These are phyloP conservation scores for Thinocorus orbignyianus DNA, from an alignment of 2,113 vertebrate genomes.

Conservation along the genomic window DNA sequence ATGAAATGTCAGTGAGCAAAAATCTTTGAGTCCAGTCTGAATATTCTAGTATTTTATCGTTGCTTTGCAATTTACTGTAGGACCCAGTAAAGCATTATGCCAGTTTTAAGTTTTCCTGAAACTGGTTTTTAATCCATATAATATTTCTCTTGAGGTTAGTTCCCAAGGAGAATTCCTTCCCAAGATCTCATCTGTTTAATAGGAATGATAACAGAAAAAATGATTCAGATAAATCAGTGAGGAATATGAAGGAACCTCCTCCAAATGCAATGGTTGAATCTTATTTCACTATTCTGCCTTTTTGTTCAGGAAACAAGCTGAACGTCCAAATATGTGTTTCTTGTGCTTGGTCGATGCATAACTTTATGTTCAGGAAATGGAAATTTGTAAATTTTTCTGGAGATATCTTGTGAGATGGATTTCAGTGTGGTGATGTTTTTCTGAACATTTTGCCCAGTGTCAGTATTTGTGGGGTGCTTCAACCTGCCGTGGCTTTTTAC, in stretches of 20 bases:
- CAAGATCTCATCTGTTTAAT: neutral
- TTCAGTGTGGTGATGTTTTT: neutral
- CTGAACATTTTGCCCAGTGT: neutral
- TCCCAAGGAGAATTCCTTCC: neutral
- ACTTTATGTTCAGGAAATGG: neutral
- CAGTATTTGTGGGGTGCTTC: neutral
- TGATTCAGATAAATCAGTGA: neutral
- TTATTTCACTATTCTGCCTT: neutral
- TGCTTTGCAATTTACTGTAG: neutral
- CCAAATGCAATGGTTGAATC: neutral
- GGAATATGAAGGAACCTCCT: neutral
- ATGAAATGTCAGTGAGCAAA: slow-evolving; percentile 19
- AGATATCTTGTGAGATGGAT: neutral
- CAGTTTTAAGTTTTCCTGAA: neutral
- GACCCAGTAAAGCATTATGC: neutral
- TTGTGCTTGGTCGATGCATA: neutral
- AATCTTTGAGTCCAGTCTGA: neutral
- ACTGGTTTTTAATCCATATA: neutral
- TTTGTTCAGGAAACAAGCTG: neutral
- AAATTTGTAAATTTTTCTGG: neutral
- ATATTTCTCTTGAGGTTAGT: neutral
- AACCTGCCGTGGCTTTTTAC: neutral
- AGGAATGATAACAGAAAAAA: neutral
- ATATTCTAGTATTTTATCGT: neutral
- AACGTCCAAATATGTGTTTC: neutral